Evolutionary conservation across 2,888 invertebrate species (phyloP).

Genomic region (Drosophila heteroneura): DNA sequence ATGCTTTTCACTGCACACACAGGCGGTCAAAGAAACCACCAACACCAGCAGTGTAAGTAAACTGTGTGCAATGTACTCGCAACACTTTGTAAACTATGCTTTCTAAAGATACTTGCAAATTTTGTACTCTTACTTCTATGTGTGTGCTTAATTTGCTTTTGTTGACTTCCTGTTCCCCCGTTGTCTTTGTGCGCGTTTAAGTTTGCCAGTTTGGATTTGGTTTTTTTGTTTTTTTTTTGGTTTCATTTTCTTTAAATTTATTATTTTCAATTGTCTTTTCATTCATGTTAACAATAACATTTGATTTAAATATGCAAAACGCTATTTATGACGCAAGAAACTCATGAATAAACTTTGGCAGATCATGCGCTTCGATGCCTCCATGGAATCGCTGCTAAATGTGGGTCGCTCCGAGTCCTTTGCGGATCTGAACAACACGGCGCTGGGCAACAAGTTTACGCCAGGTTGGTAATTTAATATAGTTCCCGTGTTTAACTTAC

Average conservation of each 20-base stretch:
- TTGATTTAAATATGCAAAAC: slow-evolving; percentile 49
- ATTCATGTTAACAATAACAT: slow-evolving; percentile 60
- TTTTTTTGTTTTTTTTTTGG: slow-evolving; percentile 22
- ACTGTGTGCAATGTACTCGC: slow-evolving; percentile 50
- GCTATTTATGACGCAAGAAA: slow-evolving; percentile 72
- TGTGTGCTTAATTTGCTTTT: slow-evolving; percentile 21
- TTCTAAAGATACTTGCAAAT: slow-evolving; percentile 30
- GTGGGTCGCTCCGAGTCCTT: slow-evolving; percentile 94
- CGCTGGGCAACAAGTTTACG: slow-evolving; percentile 65
- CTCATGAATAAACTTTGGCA: slow-evolving; percentile 85
- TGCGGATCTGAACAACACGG: slow-evolving; percentile 91
- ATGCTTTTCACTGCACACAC: slow-evolving; percentile 77
- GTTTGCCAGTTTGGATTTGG: slow-evolving; percentile 50
- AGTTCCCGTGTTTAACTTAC: slow-evolving; percentile 5
- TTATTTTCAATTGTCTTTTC: slow-evolving; percentile 61
- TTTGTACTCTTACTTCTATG: slow-evolving; percentile 9
- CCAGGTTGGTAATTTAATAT: slow-evolving; percentile 56
- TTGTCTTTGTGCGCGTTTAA: slow-evolving; percentile 59
- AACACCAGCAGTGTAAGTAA: slow-evolving; percentile 90
- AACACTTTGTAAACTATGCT: slow-evolving; percentile 47
- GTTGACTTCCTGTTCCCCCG: slow-evolving; percentile 14
- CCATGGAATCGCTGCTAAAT: slow-evolving; percentile 91
- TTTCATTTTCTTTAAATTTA: slow-evolving; percentile 28
- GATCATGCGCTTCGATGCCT: slow-evolving; percentile 93
- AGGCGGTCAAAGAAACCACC: slow-evolving; percentile 90